Conservation (phyloP, 2,888 invertebrate species). For the Blastobasis lacticolella region DNA sequence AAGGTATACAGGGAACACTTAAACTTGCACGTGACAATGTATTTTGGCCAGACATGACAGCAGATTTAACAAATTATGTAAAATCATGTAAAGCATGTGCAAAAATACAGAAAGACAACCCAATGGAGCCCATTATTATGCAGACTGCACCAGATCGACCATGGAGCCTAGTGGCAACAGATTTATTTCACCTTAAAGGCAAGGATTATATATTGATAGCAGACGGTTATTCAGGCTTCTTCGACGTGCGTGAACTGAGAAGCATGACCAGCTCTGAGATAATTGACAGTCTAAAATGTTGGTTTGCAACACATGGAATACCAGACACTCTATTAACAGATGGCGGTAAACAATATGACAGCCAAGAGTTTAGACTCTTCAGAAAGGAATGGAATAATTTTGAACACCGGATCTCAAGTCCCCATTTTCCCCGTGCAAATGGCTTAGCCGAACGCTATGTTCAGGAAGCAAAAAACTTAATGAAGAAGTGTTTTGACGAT, state of each 20-base stretch:
- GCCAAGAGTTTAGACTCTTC: too few species aligned
- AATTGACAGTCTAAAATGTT: too few species aligned
- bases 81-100: background rate
- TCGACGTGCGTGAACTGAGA: too few species aligned
- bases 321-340: too few species aligned
- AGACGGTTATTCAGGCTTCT: too few species aligned
- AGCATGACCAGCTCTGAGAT: too few species aligned
- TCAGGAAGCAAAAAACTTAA: slow-evolving; percentile 4
- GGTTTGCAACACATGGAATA: too few species aligned
- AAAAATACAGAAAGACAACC: slow-evolving; percentile 8
- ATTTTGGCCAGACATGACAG: slow-evolving; percentile 2
- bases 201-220: slow-evolving; percentile 3
- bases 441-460: too few species aligned
- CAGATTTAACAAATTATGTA: slow-evolving; percentile 3
- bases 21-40: slow-evolving; percentile 1
- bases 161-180: slow-evolving; percentile 7
- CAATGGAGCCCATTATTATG: slow-evolving; percentile 4
- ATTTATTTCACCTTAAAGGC: slow-evolving; percentile 6
- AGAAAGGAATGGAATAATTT: too few species aligned
- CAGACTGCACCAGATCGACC: slow-evolving; percentile 4
- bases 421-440: too few species aligned
- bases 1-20: background rate
- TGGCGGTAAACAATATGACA: too few species aligned
- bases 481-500: background rate
- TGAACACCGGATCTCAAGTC: too few species aligned